phyloP scores from a whole-genome alignment of 2,113 vertebrate species.

The Deroptyus accipitrinus region DNA sequence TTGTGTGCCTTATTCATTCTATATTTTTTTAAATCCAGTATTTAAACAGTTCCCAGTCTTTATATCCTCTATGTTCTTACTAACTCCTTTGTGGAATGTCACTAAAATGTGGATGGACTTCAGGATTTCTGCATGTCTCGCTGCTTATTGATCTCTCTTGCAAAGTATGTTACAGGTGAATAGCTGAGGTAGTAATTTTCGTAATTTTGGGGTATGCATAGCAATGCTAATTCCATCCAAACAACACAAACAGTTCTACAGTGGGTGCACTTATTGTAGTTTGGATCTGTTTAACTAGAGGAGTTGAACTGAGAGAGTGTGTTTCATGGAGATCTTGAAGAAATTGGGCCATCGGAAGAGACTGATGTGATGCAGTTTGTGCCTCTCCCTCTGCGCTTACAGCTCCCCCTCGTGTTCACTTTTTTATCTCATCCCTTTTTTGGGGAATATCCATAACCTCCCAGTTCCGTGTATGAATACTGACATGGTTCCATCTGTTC shows the following conservation, averaged over 20 bases:
- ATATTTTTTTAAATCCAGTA: neutral
- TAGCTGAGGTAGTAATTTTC: neutral
- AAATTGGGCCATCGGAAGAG: neutral
- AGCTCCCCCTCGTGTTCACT: neutral
- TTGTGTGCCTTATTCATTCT: neutral
- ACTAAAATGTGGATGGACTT: neutral
- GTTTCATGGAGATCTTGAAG: neutral
- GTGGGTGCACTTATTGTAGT: neutral
- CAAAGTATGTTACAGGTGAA: neutral
- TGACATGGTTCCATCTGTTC: neutral
- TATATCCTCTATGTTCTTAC: neutral
- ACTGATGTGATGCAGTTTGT: neutral
- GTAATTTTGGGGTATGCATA: neutral
- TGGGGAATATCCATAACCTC: neutral
- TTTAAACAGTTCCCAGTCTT: neutral
- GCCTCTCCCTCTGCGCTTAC: neutral
- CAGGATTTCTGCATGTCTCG: neutral
- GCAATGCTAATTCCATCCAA: neutral
- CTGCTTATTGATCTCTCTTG: neutral
- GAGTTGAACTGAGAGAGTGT: neutral
- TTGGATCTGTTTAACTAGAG: neutral
- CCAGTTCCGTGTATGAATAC: accelerated
- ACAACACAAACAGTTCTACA: neutral
- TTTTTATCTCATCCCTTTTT: neutral
- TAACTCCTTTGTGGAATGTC: neutral